Evolutionary conservation across 2,888 invertebrate species (phyloP).

Genomic region (Epiblema foenella): DNA sequence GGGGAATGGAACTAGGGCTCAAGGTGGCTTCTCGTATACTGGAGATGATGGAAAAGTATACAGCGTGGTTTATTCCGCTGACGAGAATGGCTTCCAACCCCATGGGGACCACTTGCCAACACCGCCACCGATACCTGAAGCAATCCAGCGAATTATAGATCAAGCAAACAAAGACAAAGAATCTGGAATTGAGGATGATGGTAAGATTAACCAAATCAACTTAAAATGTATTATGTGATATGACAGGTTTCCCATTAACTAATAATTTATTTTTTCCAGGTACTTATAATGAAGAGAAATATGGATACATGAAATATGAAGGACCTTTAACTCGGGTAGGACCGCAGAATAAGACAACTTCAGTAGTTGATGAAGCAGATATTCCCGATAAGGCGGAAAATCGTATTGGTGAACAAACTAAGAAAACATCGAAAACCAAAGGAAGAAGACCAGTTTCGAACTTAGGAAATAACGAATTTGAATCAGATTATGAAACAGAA

Average conservation of each 20-base stretch:
- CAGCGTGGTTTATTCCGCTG: constrained; percentile 68
- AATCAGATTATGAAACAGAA: not conserved
- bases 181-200: constrained; percentile 68
- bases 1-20: constrained; percentile 66
- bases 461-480: not conserved
- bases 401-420: not conserved
- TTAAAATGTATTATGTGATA: too few species aligned
- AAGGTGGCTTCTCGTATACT: constrained; percentile 71
- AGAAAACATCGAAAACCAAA: constrained; percentile 26
- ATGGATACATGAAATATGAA: constrained; percentile 67
- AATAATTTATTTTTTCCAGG: constrained; percentile 57
- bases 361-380: constrained; percentile 35
- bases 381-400: constrained; percentile 37
- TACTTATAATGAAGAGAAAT: constrained; percentile 70
- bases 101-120: constrained; percentile 75
- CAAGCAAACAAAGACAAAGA: constrained; percentile 63
- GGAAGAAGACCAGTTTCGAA: constrained; percentile 13
- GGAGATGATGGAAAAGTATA: constrained; percentile 77
- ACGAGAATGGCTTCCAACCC: constrained; percentile 75
- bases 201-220: constrained; percentile 55
- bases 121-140: constrained; percentile 72
- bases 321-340: constrained; percentile 44
- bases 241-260: not conserved
- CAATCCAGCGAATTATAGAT: constrained; percentile 69
- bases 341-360: constrained; percentile 35